Base-by-base conservation (phyloP, 2,113 vertebrate species). In the Semnornis frantzii region DNA sequence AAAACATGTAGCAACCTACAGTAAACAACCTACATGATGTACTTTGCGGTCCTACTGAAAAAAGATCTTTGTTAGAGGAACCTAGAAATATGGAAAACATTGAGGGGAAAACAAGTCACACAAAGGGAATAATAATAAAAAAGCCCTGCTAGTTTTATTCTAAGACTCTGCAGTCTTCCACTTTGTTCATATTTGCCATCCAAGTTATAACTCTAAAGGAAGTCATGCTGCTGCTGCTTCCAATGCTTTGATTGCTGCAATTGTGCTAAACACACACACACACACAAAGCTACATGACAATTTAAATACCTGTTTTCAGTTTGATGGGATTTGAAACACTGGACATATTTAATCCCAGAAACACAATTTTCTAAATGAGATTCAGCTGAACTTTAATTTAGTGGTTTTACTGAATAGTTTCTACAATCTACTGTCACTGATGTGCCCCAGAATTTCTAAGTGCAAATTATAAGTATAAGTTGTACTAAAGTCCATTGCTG, bases 231-330 rank as follows among this genome's bases (percentile, higher is more conserved):
- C 64, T 96, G 71, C 75, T 74, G 66, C 58, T 89, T 54, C 66
- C 69, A 92, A 59, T 21, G 3, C n/a, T 90, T 77, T 76, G 75
- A 95, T 68, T 83, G 59, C 82, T 91, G 24, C 91, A 87, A 96
- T 81, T 94, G 73, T 88, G 66, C 70, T 81, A 90, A 94, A 87
- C 81, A 82, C 79, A 52, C 23, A 42, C 11, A 14, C 10, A 42
- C 37, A 37, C 37, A 37, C 37, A 96, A 94, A 87, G 30, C 70
- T 60, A 88, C 82, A 80, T 17, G 81, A 94, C 81, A 88, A 81
- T 82, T 94, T 96, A 94, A 97, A 96, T 93, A 94, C 76, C 82
- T 87, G 71, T 69, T 89, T 88, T 92, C 91, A 85, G 24, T 25
- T 93, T 92, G 79, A 94, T 15, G 57, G 46, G 72, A 85, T 87